phyloP scores from a whole-genome alignment of 2,113 vertebrate species.

The Ceyx cyanopectus region DNA sequence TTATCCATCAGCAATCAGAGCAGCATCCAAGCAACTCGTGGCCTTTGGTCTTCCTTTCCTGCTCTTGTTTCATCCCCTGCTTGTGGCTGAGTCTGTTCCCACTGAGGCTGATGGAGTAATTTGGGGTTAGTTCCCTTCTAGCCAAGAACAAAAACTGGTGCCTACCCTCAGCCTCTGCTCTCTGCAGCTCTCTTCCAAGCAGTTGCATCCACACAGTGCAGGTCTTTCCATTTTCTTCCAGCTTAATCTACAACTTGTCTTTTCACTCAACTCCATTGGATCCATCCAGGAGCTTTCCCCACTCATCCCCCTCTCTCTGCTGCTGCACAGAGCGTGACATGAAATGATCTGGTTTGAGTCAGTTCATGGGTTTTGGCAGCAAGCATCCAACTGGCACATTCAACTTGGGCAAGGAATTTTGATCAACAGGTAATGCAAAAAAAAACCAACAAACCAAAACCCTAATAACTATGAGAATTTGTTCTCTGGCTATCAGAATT shows the following conservation, averaged over 20 bases:
- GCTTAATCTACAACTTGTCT: neutral
- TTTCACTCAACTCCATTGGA: neutral
- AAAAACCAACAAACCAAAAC: neutral
- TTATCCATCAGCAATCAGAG: neutral
- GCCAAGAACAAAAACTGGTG: neutral
- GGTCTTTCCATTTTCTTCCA: neutral
- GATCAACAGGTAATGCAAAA: neutral
- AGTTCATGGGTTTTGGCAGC: neutral
- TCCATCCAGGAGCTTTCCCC: neutral
- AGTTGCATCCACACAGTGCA: neutral
- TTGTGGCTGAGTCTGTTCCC: neutral
- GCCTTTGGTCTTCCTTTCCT: neutral
- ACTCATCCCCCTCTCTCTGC: neutral
- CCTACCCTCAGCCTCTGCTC: neutral
- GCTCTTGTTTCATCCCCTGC: neutral
- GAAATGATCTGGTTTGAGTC: neutral
- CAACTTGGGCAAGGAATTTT: neutral
- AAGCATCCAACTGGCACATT: neutral
- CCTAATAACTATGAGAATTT: neutral
- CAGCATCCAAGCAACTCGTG: neutral
- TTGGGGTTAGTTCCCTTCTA: neutral
- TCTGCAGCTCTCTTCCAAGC: neutral
- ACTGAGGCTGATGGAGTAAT: neutral
- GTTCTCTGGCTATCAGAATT: neutral
- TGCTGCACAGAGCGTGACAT: fast-evolving